Conservation (phyloP, 2,797 vertebrate species). For the Atherinosoma microstoma region DNA sequence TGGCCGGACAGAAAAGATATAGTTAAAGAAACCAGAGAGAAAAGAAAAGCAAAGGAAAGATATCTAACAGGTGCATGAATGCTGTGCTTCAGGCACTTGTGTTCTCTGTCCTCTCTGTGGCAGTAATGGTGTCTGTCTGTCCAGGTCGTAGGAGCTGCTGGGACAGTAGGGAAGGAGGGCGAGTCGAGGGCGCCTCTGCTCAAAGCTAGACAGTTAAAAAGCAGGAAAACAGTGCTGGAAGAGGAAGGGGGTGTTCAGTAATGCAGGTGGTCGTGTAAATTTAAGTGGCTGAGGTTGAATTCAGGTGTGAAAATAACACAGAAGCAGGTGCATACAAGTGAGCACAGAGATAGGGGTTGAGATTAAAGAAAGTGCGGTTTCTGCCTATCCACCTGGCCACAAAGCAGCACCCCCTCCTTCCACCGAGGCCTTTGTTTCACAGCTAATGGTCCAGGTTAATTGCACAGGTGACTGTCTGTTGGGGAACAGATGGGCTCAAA, state of each 20-base stretch:
- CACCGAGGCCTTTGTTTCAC: constrained; percentile 76
- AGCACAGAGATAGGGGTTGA: constrained; percentile 41
- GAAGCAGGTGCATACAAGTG: constrained; percentile 60
- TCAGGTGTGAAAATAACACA: constrained; percentile 60
- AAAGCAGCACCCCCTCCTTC: constrained; percentile 59
- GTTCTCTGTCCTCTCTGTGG: constrained; percentile 62
- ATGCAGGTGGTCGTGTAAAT: constrained; percentile 62
- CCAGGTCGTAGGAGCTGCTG: constrained; percentile 47
- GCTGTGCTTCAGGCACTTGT: constrained; percentile 67
- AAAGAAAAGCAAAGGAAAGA: constrained; percentile 57
- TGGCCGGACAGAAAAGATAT: constrained; percentile 43
- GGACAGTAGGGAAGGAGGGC: constrained; percentile 43
- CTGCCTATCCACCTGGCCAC: constrained; percentile 73
- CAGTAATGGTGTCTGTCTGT: constrained; percentile 67
- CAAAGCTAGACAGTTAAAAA: constrained; percentile 52
- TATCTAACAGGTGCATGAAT: constrained; percentile 73
- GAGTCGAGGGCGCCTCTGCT: constrained; percentile 32
- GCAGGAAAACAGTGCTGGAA: constrained; percentile 29
- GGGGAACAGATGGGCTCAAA: constrained; percentile 83
- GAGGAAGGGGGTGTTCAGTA: constrained; percentile 32
- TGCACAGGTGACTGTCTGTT: constrained; percentile 83
- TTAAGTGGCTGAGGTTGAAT: constrained; percentile 47
- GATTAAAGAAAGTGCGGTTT: constrained; percentile 65
- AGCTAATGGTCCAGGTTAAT: constrained; percentile 84
- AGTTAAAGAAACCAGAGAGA: constrained; percentile 12